Evolutionary conservation across 1,140 invertebrate genomes (phyloP), one percentile per base, ranked within the genome.

Genomic region (Leptestheria dahalacensis): DNA sequence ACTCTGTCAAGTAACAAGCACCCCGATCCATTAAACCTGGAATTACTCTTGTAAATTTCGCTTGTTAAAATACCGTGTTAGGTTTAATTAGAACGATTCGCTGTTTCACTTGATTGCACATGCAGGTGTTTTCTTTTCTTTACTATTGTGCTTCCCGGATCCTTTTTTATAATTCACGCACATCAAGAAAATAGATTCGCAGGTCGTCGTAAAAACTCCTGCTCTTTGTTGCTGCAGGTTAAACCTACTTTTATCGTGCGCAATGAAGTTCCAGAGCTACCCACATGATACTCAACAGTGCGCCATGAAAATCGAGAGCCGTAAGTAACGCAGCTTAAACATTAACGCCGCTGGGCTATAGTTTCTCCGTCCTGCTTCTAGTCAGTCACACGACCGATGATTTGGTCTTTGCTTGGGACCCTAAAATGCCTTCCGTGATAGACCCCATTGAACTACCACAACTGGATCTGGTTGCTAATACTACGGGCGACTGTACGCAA

Each of bases 1-100:
- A 91, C 69, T 91, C 91, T 87, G 88, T 86, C 24, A 91, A 91
- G 83, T 88, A 75, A 79, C 79, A n/a, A n/a, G n/a, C n/a, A n/a
- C 47, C n/a, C 47, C 47, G 47, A 20, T 1, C n/a, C 47, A 48
- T n/a, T 48, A 48, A 48, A 47, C n/a, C 47, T n/a, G n/a, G n/a
- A 20, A 2, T n/a, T n/a, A 2, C n/a, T 20, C 2, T 1, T 48
- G 47, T n/a, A 48, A 20, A 48, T 20, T n/a, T n/a, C 47, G 2
- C n/a, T 1, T 20, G 47, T 48, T 18, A 53, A 47, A 3, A 12
- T 12, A n/a, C n/a, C n/a, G n/a, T n/a, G n/a, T n/a, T n/a, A 25
- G 12, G 9, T 4, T 15, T n/a, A n/a, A n/a, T n/a, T n/a, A n/a
- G n/a, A n/a, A n/a, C n/a, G n/a, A n/a, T n/a, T n/a, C n/a, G n/a